Evolutionary conservation across 2,888 invertebrate genomes (phyloP), one percentile per base, ranked within the genome.

Genomic region (Conus canariensis): DNA sequence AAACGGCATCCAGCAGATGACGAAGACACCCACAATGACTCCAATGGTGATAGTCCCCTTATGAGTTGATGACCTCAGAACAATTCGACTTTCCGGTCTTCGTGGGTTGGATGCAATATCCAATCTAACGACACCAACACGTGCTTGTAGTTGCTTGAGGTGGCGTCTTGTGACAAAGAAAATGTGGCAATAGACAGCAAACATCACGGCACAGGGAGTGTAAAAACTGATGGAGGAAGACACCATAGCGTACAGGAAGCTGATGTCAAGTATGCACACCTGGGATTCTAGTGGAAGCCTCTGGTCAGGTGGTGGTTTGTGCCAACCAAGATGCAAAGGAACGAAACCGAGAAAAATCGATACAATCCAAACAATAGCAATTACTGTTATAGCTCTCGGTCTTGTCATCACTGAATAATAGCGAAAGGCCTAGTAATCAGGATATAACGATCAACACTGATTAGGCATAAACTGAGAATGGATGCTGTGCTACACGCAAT

Each of bases 401-500:
- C 93, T 92, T 9, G 94, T 96, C 94, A 96, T 95, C 97, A 94
- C 98, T 97, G 98, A 93, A 98, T 95, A 96, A 93, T 97, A 97
- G 88, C 95, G 95, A 97, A 95, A 6, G 97, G 96, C 90, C 96
- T 95, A 60, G 95, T 94, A 86, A 97, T 97, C 94, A 97, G 97
- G 91, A 97, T 98, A 96, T 99, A 99, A 90, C 99, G 97, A 97
- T 99, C 99, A 96, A 99, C 97, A 85, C 99, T 99, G 96, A 99
- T 99, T 94, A 99, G 99, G 96, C 99, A 99, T 92, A 99, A 97
- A 97, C 99, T 99, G 94, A 99, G 97, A 96, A 99, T 99, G 95
- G 99, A 99, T 89, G 99, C 99, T 90, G 99, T 99, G 94, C 99
- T 99, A 97, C 99, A 99, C 98, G 99, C 99, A 95, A 99, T 99